These are phyloP conservation scores for Ramphastos sulfuratus DNA, from an alignment of 2,113 vertebrate species.

Conservation along the genomic window DNA sequence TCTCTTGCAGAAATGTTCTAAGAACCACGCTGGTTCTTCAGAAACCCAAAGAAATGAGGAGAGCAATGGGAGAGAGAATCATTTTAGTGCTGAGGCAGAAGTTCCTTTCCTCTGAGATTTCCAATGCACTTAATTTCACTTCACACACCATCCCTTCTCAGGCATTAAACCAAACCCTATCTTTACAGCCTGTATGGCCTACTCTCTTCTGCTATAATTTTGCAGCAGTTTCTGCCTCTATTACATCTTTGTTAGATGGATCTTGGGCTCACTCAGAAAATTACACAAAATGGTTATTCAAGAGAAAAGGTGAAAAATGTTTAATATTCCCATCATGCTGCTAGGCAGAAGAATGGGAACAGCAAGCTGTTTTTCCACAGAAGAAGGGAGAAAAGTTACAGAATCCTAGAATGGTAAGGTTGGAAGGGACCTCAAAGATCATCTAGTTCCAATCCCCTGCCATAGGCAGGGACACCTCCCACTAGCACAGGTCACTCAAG, in stretches of 20 bases:
- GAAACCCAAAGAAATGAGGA: not conserved
- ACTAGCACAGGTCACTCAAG: too few species aligned
- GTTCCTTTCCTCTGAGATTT: not conserved
- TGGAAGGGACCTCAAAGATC: too few species aligned
- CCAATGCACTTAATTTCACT: not conserved
- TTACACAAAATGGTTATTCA: not conserved
- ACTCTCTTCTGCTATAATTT: not conserved
- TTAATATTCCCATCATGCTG: constrained; percentile 28
- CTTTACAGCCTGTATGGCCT: not conserved
- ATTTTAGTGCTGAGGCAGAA: not conserved
- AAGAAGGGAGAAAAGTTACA: not conserved
- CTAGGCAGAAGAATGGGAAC: not conserved
- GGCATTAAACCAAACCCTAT: not conserved
- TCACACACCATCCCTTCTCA: not conserved
- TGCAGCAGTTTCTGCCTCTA: not conserved
- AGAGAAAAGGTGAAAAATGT: not conserved
- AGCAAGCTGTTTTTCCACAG: not conserved
- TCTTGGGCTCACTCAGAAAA: not conserved
- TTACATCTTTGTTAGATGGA: not conserved
- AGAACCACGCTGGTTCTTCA: not conserved
- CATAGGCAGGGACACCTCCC: too few species aligned
- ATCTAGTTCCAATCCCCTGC: too few species aligned
- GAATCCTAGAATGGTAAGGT: too few species aligned
- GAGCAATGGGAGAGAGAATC: not conserved
- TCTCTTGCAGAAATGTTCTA: not conserved